Base-by-base conservation (phyloP, 2,888 invertebrate genomes). In the Lingula anatina region DNA sequence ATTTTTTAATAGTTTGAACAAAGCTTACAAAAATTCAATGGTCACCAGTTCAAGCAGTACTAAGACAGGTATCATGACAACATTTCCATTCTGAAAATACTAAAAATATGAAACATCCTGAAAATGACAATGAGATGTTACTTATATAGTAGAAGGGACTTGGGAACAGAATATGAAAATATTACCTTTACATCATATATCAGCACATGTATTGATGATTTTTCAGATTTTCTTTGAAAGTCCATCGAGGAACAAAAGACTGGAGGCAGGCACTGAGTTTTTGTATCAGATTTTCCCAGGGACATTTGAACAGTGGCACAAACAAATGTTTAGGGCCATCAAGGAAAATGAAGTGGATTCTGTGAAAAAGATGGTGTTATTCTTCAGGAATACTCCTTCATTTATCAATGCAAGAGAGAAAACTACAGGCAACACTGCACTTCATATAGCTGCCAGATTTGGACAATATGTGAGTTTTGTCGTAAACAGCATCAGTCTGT, bases 221-320 rank as follows among this genome's bases (percentile, higher is more conserved):
- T 27, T 7, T 39, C 63, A 74, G 73, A 65, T 75, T 37, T 75
- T 56, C 60, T 61, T 71, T 48, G 73, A 75, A 51, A 63, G 69
- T 2, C 62, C 59, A 7, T 70, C 73, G 42, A 49, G 69, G 45
- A 75, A 75, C 62, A 73, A 71, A 50, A 60, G 60, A 39, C 52
- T 75, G 47, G 65, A 65, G 47, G 57, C 62, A 7, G 72, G 71
- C 15, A 56, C 62, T 2, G 51, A 51, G 44, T 72, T 75, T 60
- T 57, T 75, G 52, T 75, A 75, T 56, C 73, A 75, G 54, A 68
- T 75, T 15, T 75, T 75, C 50, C 75, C 75, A n/a, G 69, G 70
- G 12, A 66, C 62, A 55, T 66, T 65, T 0, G 45, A 55, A 25
- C 61, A 65, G 18, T 75, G 74, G 73, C 71, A 75, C 50, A 57